Percentiles rank a stretch among this genome's conserved stretches.
phyloP scores from a whole-genome alignment of 2,797 vertebrate genomes.

The Arctocebus calabarensis region DNA sequence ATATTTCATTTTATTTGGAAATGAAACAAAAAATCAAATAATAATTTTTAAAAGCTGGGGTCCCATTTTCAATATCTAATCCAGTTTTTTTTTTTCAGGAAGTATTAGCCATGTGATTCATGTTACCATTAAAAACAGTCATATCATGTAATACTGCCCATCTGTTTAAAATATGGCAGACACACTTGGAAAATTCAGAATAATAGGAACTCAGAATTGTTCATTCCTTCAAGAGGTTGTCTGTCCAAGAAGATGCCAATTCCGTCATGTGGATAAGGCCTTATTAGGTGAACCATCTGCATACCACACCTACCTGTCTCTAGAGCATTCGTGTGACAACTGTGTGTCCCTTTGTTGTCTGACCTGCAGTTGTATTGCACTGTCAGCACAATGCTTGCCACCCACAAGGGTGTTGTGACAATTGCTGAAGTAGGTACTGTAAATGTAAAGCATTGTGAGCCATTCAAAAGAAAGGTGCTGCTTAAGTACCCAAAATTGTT shows the following conservation, averaged over 20 bases:
- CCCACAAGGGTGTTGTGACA: slow-evolving; percentile 57
- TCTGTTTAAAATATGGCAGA: slow-evolving; percentile 65
- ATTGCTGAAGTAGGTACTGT: neutral
- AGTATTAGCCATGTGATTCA: slow-evolving; percentile 66
- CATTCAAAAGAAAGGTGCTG: slow-evolving; percentile 47
- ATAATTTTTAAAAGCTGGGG: neutral
- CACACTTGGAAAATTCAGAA: slow-evolving; percentile 46
- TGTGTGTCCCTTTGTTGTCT: neutral
- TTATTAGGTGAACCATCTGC: neutral
- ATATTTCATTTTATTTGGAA: slow-evolving; percentile 61
- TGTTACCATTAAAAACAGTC: slow-evolving; percentile 58
- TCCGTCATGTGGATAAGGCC: neutral
- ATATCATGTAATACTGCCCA: slow-evolving; percentile 72
- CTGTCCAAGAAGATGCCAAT: slow-evolving; percentile 2
- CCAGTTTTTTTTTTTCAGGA: slow-evolving; percentile 64
- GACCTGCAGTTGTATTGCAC: neutral
- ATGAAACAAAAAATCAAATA: slow-evolving; percentile 64
- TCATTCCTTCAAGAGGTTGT: neutral
- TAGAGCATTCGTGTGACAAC: neutral
- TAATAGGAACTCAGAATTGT: neutral
- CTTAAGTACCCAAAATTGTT: slow-evolving; percentile 41
- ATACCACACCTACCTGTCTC: neutral
- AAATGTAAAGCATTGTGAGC: slow-evolving; percentile 46
- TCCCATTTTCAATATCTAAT: slow-evolving; percentile 68
- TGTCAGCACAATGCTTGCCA: slow-evolving; percentile 9